Evolutionary conservation across 92 coral and sea anemone species (phyloP).

Genomic region (Phenganax stokvisi): DNA sequence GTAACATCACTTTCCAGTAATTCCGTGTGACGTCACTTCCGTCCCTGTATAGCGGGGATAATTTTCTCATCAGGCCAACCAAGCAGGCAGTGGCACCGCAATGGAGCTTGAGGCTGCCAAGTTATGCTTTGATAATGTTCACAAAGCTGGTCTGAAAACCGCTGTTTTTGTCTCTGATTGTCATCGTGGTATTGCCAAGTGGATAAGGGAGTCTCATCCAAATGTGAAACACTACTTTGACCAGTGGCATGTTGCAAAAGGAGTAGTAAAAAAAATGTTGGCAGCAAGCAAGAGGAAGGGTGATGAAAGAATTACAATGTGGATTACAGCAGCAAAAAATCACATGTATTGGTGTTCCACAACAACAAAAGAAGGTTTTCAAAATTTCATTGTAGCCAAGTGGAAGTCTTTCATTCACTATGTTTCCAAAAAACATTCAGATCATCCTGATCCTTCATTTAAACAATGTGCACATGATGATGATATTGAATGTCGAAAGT

Average conservation of each 20-base stretch:
- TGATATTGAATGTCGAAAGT: constrained; percentile 16
- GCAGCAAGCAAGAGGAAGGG: constrained; percentile 45
- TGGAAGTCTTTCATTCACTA: constrained; percentile 47
- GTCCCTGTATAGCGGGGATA: no score
- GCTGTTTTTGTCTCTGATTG: constrained; percentile 42
- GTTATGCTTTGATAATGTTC: constrained; percentile 35
- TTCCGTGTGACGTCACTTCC: no score
- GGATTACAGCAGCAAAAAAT: constrained; percentile 42
- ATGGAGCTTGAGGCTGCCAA: constrained; percentile 48
- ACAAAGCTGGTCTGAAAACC: constrained; percentile 27
- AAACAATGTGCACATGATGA: constrained; percentile 47
- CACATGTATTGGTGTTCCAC: constrained; percentile 49
- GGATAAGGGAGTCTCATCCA: constrained; percentile 45
- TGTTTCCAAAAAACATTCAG: constrained; percentile 44
- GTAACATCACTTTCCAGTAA: no score
- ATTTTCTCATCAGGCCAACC: constrained; percentile 16
- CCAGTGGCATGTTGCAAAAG: constrained; percentile 44
- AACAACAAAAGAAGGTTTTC: constrained; percentile 41
- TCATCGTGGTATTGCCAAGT: constrained; percentile 45
- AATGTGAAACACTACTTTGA: constrained; percentile 42
- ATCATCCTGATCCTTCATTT: constrained; percentile 40
- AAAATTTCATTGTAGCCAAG: constrained; percentile 41
- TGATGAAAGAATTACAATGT: constrained; percentile 29
- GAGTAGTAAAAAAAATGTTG: constrained; percentile 41
- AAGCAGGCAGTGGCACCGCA: constrained; percentile 29